Base-by-base conservation (phyloP, 1,140 invertebrate species). In the Lutraria rhynchaena region DNA sequence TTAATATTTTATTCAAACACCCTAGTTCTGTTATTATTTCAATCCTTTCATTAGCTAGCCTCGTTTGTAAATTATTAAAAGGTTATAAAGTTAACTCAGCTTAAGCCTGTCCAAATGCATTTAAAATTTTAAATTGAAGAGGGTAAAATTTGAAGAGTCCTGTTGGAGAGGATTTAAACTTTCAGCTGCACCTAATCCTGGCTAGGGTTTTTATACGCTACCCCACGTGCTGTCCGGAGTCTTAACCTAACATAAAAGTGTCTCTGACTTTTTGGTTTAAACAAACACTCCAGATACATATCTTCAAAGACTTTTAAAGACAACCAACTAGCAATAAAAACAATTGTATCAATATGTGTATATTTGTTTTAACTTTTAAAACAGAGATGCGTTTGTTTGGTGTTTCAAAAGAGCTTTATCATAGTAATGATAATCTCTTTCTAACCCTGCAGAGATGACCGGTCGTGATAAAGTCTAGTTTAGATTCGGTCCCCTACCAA, bases 251-350 rank as follows among this genome's bases (percentile, higher is more conserved):
- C 31, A 31, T 67, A 13, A 51, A 33, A 27, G 31, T 17, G 41
- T 55, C 41, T 49, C n/a, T 41, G 37, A 51, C 63, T 31, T 67
- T 35, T 15, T 46, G 17, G 24, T 49, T 46, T 46, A 67, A 31
- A 49, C 44, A 67, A 67, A 67, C 63, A 67, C 41, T 67, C 7
- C 22, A 67, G 63, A 67, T 67, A 11, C 27, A 67, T 4, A 67
- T 67, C 63, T 27, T 4, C 5, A 29, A 46, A 29, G 44, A 22
- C 11, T 29, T 67, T 31, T n/a, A n/a, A 49, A 15, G 33, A 15
- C 13, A 27, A 41, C 41, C 27, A 46, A 67, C 19, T 67, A 15
- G 44, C 24, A 29, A 35, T 29, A 31, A 13, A 67, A 19, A 67
- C 19, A 19, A 9, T 3, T 24, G 63, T 67, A 67, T 67, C 63